Percentiles rank a stretch among this genome's conserved stretches.
Conservation (phyloP, 1,140 invertebrate genomes). For the Muscidifurax raptorellus region DNA sequence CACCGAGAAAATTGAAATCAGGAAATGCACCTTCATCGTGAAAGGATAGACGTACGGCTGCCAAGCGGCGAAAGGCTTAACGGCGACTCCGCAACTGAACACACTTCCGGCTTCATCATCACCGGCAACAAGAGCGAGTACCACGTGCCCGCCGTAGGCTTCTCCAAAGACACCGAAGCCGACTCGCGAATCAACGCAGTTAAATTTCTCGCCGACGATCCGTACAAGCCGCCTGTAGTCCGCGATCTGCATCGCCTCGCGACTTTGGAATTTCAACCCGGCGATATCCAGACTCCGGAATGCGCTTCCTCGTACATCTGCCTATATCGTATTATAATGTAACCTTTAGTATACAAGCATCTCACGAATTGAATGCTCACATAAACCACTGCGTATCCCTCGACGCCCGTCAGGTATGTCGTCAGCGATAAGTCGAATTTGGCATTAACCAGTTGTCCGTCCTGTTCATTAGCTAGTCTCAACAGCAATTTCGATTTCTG, state of each 20-base stretch:
- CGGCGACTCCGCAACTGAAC: conserved; percentile 31
- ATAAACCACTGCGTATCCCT: conserved; percentile 22
- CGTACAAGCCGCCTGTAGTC: conserved; percentile 28
- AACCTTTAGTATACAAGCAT: background rate
- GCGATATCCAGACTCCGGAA: conserved; percentile 20
- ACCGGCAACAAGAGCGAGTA: conserved; percentile 9
- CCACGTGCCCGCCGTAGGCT: conserved; percentile 48
- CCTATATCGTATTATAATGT: conserved; percentile 24
- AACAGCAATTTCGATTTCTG: background rate
- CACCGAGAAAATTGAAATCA: background rate
- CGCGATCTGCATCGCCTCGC: conserved; percentile 25
- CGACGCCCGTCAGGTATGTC: background rate
- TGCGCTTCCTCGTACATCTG: conserved; percentile 45
- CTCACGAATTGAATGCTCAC: conserved; percentile 4
- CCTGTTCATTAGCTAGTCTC: background rate
- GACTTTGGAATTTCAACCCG: background rate
- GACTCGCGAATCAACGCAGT: conserved; percentile 16
- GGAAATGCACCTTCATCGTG: background rate
- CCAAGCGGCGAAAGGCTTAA: conserved; percentile 33
- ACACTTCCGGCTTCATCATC: too few relatives aligned
- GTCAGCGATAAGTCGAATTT: conserved; percentile 4
- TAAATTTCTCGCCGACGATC: background rate
- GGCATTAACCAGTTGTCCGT: conserved; percentile 8
- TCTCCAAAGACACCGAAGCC: conserved; percentile 40
- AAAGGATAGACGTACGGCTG: conserved; percentile 29